Conservation (phyloP, 2,797 vertebrate genomes). For the Mus minutoides region DNA sequence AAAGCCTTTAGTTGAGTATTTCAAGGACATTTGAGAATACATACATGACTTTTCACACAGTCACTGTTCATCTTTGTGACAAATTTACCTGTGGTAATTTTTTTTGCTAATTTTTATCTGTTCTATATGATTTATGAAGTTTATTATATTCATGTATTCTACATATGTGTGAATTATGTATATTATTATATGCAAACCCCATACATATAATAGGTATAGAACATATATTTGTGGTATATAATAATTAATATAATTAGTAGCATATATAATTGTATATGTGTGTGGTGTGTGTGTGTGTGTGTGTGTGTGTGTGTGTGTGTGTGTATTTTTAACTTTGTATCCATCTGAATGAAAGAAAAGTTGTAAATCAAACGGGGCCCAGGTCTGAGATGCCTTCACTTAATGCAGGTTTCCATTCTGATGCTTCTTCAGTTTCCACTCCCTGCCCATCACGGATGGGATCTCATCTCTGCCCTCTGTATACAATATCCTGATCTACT, state of each 20-base stretch:
- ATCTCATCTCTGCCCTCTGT: background rate
- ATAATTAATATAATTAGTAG: background rate
- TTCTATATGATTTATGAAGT: conserved; percentile 2
- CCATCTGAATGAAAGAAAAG: background rate
- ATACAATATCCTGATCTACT: background rate
- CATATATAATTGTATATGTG: background rate
- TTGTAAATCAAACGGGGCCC: background rate
- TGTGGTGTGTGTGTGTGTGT: too few relatives aligned
- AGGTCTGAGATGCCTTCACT: background rate
- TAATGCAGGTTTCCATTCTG: background rate
- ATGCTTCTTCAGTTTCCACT: background rate
- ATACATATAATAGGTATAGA: background rate
- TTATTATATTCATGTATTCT: conserved; percentile 17
- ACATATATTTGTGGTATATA: background rate
- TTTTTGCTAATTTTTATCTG: conserved; percentile 55
- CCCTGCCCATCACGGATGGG: background rate
- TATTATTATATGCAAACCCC: too few relatives aligned
- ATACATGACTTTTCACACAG: conserved; percentile 19
- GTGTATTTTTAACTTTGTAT: background rate
- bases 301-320: background rate
- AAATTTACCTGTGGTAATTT: conserved; percentile 17
- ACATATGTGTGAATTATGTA: background rate
- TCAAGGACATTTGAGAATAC: conserved; percentile 35
- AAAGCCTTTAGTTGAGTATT: background rate
- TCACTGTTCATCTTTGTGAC: conserved; percentile 63